Percentiles rank a stretch among this genome's conserved stretches.
These are phyloP conservation scores for Pectinophora gossypiella DNA, from an alignment of 1,140 invertebrate species.

Conservation along the genomic window DNA sequence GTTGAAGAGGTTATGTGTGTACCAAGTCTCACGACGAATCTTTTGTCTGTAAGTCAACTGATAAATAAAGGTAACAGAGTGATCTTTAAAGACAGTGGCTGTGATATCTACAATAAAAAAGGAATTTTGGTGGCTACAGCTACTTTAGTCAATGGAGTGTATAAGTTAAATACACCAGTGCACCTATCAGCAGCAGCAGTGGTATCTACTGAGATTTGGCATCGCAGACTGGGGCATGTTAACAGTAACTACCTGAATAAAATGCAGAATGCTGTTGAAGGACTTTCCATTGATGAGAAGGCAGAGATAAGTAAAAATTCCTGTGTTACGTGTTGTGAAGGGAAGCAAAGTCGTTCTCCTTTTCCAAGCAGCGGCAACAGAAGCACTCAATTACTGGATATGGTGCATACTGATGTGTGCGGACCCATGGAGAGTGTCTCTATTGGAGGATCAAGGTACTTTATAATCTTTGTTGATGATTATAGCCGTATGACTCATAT, in stretches of 20 bases:
- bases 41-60: constrained; percentile 27
- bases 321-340: constrained; percentile 31
- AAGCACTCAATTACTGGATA: constrained; percentile 22
- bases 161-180: constrained; percentile 23
- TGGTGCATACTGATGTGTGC: constrained; percentile 41
- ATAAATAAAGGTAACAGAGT: constrained; percentile 27
- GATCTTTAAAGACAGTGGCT: constrained; percentile 17
- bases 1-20: constrained; percentile 22
- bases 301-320: constrained; percentile 9
- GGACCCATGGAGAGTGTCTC: constrained; percentile 39
- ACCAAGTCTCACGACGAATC: constrained; percentile 17
- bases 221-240: constrained; percentile 16
- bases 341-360: constrained; percentile 22
- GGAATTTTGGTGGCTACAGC: constrained; percentile 23
- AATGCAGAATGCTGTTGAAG: constrained; percentile 28
- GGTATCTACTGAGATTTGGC: background rate
- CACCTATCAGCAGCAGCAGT: background rate
- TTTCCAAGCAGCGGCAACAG: constrained; percentile 16
- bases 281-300: constrained; percentile 9
- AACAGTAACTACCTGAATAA: constrained; percentile 21
- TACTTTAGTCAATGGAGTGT: constrained; percentile 23
- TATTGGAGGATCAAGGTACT: constrained; percentile 34
- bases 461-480: constrained; percentile 57
- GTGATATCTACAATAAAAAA: constrained; percentile 18
- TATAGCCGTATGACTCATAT: constrained; percentile 38